Conservation (phyloP, 2,113 vertebrate genomes). For the Condylura cristata region DNA sequence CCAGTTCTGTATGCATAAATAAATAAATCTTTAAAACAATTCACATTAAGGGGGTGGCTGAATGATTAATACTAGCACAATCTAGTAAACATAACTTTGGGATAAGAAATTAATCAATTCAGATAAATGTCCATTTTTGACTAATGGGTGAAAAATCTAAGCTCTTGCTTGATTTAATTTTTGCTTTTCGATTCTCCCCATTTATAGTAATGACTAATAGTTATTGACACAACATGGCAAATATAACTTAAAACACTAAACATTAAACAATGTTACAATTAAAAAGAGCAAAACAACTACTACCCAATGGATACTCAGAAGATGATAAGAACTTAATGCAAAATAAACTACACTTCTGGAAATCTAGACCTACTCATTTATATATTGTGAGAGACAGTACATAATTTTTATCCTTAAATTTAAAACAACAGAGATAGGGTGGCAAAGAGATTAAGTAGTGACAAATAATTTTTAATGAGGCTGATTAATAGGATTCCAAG, state of each 20-base stretch:
- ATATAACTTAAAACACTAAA: background rate
- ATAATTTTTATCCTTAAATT: background rate
- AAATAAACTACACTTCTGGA: slow-evolving; percentile 23
- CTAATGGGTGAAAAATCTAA: background rate
- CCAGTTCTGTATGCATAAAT: too few relatives aligned
- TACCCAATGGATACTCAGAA: background rate
- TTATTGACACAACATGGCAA: background rate
- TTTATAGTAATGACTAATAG: slow-evolving; percentile 1
- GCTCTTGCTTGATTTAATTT: slow-evolving; percentile 20
- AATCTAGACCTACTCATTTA: background rate
- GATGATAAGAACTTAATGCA: background rate
- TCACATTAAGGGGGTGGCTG: background rate
- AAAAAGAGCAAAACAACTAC: slow-evolving; percentile 45
- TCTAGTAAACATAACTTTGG: background rate
- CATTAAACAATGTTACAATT: background rate
- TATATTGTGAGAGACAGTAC: background rate
- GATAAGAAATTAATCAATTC: background rate
- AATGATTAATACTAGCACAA: background rate
- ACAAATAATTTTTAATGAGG: background rate
- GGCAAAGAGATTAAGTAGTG: background rate
- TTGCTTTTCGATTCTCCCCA: background rate
- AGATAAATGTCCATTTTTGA: slow-evolving; percentile 10
- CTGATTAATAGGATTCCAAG: background rate
- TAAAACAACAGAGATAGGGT: background rate
- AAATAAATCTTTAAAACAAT: too few relatives aligned